Conservation (phyloP, 2,113 vertebrate species). For the Lutjanus erythropterus region DNA sequence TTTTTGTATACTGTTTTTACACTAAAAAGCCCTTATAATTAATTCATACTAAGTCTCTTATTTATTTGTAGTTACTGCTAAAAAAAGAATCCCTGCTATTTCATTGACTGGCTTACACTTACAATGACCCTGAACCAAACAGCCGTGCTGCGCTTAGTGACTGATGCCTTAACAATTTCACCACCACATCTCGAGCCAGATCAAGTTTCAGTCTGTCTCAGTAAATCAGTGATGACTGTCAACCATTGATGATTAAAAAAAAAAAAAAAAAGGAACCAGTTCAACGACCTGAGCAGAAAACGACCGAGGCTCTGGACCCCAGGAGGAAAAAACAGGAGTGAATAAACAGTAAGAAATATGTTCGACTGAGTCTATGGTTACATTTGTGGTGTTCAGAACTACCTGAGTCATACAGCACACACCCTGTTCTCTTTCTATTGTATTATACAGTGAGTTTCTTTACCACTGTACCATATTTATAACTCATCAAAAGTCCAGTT, state of each 20-base stretch:
- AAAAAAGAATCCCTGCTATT: not conserved
- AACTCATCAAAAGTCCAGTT: not conserved
- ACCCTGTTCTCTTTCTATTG: not conserved
- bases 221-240: not conserved
- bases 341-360: not conserved
- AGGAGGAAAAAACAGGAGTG: not conserved
- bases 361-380: not conserved
- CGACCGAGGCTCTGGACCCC: not conserved
- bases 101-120: not conserved
- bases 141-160: no score
- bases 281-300: not conserved
- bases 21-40: not conserved
- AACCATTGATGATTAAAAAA: rapidly evolving
- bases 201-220: not conserved
- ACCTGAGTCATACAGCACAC: not conserved
- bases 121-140: not conserved
- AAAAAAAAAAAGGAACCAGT: not conserved
- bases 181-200: not conserved
- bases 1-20: not conserved
- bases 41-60: not conserved
- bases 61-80: not conserved
- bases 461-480: not conserved
- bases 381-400: not conserved
- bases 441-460: not conserved
- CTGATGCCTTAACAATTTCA: not conserved